phyloP scores from a whole-genome alignment of 2,888 invertebrate species.

The Callyntrura guangdongensis region DNA sequence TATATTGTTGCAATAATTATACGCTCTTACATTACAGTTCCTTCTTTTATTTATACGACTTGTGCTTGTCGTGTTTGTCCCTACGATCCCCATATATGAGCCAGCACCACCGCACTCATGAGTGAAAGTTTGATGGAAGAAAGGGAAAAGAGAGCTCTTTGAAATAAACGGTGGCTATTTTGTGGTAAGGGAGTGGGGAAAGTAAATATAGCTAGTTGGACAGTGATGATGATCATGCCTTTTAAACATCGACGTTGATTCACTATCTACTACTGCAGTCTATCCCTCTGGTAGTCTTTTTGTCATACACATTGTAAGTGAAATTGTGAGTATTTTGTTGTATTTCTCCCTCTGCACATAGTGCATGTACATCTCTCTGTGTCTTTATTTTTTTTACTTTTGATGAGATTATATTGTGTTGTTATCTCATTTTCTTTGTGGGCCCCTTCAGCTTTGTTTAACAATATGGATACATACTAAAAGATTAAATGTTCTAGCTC shows the following conservation, averaged over 20 bases:
- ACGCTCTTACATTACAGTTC: background rate
- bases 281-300: background rate
- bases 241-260: conserved; percentile 4
- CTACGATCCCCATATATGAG: background rate
- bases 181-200: conserved; percentile 55
- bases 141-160: conserved; percentile 14
- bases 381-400: background rate
- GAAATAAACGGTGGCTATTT: conserved; percentile 54
- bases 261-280: too few relatives aligned
- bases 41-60: background rate
- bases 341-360: background rate
- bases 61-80: background rate
- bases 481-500: conserved; percentile 58
- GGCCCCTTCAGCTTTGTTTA: conserved; percentile 46
- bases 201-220: conserved; percentile 51
- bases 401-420: conserved; percentile 27
- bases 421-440: conserved; percentile 52
- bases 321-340: conserved; percentile 19
- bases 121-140: conserved; percentile 26
- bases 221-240: conserved; percentile 34
- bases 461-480: conserved; percentile 46
- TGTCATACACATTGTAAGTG: background rate
- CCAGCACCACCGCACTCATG: conserved; percentile 2
- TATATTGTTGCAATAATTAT: background rate
- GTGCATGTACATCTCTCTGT: background rate